Evolutionary conservation across 2,888 invertebrate genomes (phyloP), one percentile per base, ranked within the genome.

Genomic region (Cephonodes hylas): DNA sequence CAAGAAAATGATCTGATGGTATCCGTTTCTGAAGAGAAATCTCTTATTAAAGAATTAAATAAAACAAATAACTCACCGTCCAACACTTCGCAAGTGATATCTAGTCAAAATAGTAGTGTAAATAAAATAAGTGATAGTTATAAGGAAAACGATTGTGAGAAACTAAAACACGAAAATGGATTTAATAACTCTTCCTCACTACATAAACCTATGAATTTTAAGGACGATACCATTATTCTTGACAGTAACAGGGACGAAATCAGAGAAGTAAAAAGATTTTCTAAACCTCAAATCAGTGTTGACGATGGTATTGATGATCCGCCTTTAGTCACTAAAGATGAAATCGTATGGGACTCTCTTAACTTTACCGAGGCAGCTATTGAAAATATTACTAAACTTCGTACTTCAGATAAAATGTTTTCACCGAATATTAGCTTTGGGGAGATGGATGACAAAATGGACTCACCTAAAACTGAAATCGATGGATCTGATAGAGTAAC

Each of bases 341-440:
- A 88, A 27, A 75, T 85, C 60, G 66, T 83, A 63, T 91, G 91
- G 91, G 91, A 88, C 66, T 83, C 91, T 48, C 72, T 91, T 60
- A 84, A 84, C 68, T 81, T 91, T 45, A 87, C 88, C 20, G 85
- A 85, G 68, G 70, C 71, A 63, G 80, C 76, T 31, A 72, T 88
- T 46, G 76, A 80, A 60, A 85, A 86, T 69, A 77, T 88, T 59
- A 81, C 84, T 34, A 88, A 85, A 70, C 42, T 77, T 42, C 80
- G 76, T 5, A 73, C 71, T 22, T 74, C 80, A 3, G 76, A 77
- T 27, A 83, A 81, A 65, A 73, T 77, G 42, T 81, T 78, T 71
- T 89, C 90, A 34, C 90, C 91, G 1, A 86, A 89, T 64, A 80
- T 89, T 42, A 88, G 85, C 76, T 86, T 89, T 66, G 83, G 83